These are phyloP conservation scores for Benitochromis conjunctus DNA, from an alignment of 2,113 vertebrate species.

Conservation along the genomic window DNA sequence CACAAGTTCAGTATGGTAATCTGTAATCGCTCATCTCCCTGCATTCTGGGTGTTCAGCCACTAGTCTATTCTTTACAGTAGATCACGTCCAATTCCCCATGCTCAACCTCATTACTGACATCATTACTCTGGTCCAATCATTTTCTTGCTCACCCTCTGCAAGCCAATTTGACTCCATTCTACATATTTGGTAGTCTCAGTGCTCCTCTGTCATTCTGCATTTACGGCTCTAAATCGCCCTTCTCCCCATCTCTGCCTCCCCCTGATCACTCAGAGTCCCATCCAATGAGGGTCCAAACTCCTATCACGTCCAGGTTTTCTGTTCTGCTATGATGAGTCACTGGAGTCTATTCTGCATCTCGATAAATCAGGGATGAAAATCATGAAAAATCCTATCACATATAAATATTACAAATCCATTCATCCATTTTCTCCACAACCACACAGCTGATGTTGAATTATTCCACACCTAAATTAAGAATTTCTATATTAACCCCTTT, in stretches of 20 bases:
- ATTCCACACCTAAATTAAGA: background rate
- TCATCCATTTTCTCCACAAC: background rate
- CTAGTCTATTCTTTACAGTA: background rate
- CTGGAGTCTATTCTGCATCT: background rate
- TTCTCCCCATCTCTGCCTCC: background rate
- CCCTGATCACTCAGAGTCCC: background rate
- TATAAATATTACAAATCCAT: background rate
- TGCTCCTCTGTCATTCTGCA: background rate
- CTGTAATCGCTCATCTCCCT: background rate
- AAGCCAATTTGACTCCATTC: background rate
- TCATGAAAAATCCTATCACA: background rate
- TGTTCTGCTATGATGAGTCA: background rate
- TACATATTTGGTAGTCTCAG: background rate
- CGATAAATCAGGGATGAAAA: background rate
- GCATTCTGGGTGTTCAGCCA: background rate
- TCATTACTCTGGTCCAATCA: background rate
- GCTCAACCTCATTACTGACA: background rate
- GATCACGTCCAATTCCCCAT: background rate
- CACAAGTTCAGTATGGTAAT: background rate
- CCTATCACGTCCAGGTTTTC: background rate
- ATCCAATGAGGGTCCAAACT: background rate
- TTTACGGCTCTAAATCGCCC: background rate
- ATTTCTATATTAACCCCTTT: background rate
- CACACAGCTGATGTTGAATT: background rate
- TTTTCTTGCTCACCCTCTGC: background rate